Percentiles rank a stretch among this genome's conserved stretches.
These are phyloP conservation scores for Calephelis perditalis DNA, from an alignment of 2,888 invertebrate species.

Conservation along the genomic window DNA sequence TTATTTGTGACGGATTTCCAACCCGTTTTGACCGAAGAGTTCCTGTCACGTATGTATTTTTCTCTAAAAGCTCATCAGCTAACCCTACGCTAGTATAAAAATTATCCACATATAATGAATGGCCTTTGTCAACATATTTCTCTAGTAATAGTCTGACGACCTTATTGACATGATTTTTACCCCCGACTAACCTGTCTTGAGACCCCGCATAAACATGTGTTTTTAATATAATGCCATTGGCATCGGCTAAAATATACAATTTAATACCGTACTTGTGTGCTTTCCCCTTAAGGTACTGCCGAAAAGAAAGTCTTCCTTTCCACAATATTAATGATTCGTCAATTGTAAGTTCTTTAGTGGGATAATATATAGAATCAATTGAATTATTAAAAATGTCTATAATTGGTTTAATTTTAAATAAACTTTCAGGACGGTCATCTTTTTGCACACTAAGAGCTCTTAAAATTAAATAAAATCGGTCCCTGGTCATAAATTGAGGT, in stretches of 20 bases:
- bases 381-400: slow-evolving; percentile 31
- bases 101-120: slow-evolving; percentile 13
- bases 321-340: slow-evolving; percentile 20
- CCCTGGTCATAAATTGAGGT: slow-evolving; percentile 31
- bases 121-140: slow-evolving; percentile 15
- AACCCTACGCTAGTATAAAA: slow-evolving; percentile 16
- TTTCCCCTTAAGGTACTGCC: slow-evolving; percentile 19
- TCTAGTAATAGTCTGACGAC: slow-evolving; percentile 11
- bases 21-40: slow-evolving; percentile 4
- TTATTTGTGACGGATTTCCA: slow-evolving; percentile 13
- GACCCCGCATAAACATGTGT: slow-evolving; percentile 31
- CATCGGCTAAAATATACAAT: slow-evolving; percentile 31
- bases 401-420: slow-evolving; percentile 32
- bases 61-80: slow-evolving; percentile 13
- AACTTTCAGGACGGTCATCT: slow-evolving; percentile 28
- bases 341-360: slow-evolving; percentile 19
- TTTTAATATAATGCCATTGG: slow-evolving; percentile 29
- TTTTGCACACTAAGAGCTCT: slow-evolving; percentile 31
- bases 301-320: slow-evolving; percentile 20
- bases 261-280: slow-evolving; percentile 20
- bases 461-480: slow-evolving; percentile 33
- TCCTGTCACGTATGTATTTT: slow-evolving; percentile 13
- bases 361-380: slow-evolving; percentile 27
- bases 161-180: slow-evolving; percentile 19
- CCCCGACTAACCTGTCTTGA: slow-evolving; percentile 22